Evolutionary conservation across 2,888 invertebrate genomes (phyloP), one percentile per base, ranked within the genome.

Genomic region (Dicyrtoma fusca): DNA sequence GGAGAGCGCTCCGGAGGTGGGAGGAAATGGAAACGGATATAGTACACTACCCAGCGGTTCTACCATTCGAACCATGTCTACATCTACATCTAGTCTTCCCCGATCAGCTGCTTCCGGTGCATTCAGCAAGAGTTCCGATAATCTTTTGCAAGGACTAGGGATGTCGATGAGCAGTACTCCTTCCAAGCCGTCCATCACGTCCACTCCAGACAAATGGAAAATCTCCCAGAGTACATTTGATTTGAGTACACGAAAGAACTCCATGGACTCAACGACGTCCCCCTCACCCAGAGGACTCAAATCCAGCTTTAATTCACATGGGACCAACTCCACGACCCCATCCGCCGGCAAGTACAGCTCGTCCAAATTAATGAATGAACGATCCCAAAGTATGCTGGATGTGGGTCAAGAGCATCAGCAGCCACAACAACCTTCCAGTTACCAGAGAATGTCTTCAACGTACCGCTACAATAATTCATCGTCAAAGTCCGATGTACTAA

Each of bases 381-480:
- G 86, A 75, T 87, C 86, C 6, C 86, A 86, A 81, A 86, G 86
- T 76, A 82, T 86, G 72, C 83, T 86, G 62, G 86, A 87, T 77
- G 84, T 83, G 4, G 80, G 81, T 81, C 82, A 70, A 4, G 49
- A 69, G 10, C 53, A 42, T 57, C 72, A 65, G 62, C 69, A 72
- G 4, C 71, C 73, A 51, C 75, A 76, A 26, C 51, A 73, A 55
- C 69, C 73, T 19, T 61, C 69, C 25, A 63, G 69, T 68, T 61
- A 65, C 73, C 69, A 57, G 47, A 62, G 61, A 74, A 69, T 45
- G 66, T 76, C 34, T 69, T 73, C n/a, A 75, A 73, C 49, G 62
- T 71, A 71, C 53, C 53, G 61, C 21, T 42, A 49, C 13, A 69
- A 47, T 69, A 69, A 19, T 25, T 47, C 72, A 68, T 65, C 71